phyloP scores from a whole-genome alignment of 2,797 vertebrate species.

The Phoxinus dragarum region DNA sequence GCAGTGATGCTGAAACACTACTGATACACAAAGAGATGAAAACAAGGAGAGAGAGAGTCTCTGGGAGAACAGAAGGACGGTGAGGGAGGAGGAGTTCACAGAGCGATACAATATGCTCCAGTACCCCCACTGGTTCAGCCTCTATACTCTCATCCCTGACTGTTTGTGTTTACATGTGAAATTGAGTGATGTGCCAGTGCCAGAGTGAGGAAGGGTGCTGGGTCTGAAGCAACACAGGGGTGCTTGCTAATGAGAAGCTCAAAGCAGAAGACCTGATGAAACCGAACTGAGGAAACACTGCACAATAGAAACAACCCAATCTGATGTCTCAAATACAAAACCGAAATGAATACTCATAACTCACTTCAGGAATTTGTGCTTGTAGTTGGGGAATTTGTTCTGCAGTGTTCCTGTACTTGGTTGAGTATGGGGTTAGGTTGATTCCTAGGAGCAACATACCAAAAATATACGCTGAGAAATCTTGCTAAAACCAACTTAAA shows the following conservation, averaged over 20 bases:
- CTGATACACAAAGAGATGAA: constrained; percentile 43
- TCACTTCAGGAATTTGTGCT: neutral
- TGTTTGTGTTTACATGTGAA: constrained; percentile 50
- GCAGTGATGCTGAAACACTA: constrained; percentile 44
- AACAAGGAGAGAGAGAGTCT: constrained; percentile 29
- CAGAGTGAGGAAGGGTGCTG: neutral
- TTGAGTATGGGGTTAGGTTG: neutral
- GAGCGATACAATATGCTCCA: constrained; percentile 45
- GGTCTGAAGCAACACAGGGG: constrained; percentile 2
- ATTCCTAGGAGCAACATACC: neutral
- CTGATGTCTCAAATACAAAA: neutral
- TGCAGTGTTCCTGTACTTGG: neutral
- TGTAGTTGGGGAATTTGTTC: neutral
- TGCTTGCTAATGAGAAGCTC: constrained; percentile 36
- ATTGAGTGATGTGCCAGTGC: constrained; percentile 19
- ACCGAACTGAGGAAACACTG: neutral
- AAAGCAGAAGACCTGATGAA: constrained; percentile 14
- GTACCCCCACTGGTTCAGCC: constrained; percentile 40
- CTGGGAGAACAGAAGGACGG: constrained; percentile 36
- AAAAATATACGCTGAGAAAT: neutral
- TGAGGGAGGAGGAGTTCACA: constrained; percentile 39
- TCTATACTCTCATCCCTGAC: constrained; percentile 32
- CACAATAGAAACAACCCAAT: neutral
- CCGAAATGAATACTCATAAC: neutral
- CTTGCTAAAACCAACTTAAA: neutral